Evolutionary conservation across 2,888 invertebrate genomes (phyloP), one percentile per base, ranked within the genome.

Genomic region (Drosophila acutilabella): DNA sequence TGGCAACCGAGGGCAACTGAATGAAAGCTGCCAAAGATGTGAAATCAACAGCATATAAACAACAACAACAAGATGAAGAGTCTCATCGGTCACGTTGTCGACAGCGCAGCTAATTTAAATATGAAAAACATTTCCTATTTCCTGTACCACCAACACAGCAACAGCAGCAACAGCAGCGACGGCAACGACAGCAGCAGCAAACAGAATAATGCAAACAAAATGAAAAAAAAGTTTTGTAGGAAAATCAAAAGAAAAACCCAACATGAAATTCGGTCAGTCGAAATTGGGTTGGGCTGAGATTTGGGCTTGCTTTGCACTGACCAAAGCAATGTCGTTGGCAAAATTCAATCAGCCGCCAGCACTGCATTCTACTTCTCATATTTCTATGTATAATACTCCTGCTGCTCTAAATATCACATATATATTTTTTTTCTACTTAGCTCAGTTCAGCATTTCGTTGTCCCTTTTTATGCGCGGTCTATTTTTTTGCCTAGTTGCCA

Each of bases 41-140:
- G 74, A 67, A 59, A 67, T 57, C 50, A 53, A 52, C 30, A 41
- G 52, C 52, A 52, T 50, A 56, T 51, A 65, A 61, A 54, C 38
- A 62, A 41, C 13, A 54, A 36, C 23, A 52, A 56, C 45, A 45
- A 30, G 30, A 30, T 30, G 30, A 8, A 8, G 30, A 30, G 30
- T 47, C 41, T 41, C 62, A 54, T 47, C 26, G 48, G 47, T 51
- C 53, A 36, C 61, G 44, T 41, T 45, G 42, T 41, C 56, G 20
- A 23, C 41, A 60, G 40, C 54, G 52, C 60, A 74, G 70, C 86
- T 79, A 87, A 88, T 88, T 87, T 77, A 80, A 79, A 80, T 85
- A 71, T 87, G 81, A 86, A 81, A 76, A 89, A 74, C 89, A 87
- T 86, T 86, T 86, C 85, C 89, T 74, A 84, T 81, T 86, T 89